These are phyloP conservation scores for Pantherophis vulpinus DNA, from an alignment of 2,797 vertebrate species.

Conservation along the genomic window DNA sequence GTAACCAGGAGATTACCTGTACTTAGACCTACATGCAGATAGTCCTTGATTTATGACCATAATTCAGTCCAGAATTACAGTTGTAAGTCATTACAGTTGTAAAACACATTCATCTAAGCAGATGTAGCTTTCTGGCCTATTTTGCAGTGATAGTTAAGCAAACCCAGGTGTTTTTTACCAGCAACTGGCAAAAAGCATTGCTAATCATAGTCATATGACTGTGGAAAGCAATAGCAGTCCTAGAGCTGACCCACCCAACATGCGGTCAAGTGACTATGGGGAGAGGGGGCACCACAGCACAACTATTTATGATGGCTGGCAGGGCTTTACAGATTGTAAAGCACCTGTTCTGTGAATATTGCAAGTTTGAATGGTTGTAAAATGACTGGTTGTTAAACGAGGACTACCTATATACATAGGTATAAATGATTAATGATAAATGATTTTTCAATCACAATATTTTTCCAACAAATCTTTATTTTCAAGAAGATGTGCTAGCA, in stretches of 20 bases:
- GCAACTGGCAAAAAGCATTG: neutral
- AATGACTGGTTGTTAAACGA: neutral
- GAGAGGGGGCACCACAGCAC: fast-evolving
- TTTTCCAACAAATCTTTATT: neutral
- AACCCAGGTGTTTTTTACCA: neutral
- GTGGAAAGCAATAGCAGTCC: neutral
- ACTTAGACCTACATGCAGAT: neutral
- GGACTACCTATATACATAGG: neutral
- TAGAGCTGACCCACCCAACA: neutral
- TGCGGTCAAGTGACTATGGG: neutral
- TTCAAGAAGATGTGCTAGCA: neutral
- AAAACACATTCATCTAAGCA: neutral
- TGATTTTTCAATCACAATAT: neutral
- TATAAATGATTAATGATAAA: neutral
- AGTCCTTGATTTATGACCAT: neutral
- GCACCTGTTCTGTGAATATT: neutral
- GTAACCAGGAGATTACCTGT: too few relatives aligned
- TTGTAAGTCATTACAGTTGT: neutral
- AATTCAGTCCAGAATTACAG: neutral
- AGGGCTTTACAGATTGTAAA: neutral
- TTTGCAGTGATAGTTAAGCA: neutral
- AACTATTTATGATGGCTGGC: neutral
- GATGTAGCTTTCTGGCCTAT: neutral
- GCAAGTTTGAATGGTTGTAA: neutral
- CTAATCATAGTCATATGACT: neutral